Base-by-base conservation (phyloP, 1,140 invertebrate species). In the Drosophila kurseongensis region DNA sequence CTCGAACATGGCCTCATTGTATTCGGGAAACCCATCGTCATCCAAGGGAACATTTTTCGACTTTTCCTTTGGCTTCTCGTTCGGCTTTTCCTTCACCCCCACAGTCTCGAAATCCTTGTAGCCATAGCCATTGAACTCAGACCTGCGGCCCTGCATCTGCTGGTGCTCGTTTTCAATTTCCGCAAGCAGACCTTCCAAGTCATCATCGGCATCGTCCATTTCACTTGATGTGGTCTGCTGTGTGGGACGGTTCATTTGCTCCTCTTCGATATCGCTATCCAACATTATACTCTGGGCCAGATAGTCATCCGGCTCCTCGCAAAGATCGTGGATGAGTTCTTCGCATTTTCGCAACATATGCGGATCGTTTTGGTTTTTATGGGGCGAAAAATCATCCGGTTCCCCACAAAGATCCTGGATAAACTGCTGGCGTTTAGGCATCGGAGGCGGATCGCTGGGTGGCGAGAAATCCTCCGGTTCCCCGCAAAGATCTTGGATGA, bases 11-110 rank as follows among this genome's bases (percentile, higher is more conserved):
- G 66, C 74, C 8, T 84, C 67, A 72, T 92, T 84, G 36, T 92
- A 92, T 27, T 73, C 68, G 8, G 90, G 78, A 45, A 91, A 92
- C 0, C 91, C 91, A 67, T 92, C 91, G 14, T 91, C 90, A 55
- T 92, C 91, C 7, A 91, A 18, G 2, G 36, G 8, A 5, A 44
- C 32, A 10, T n/a, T 50, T 2, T 36, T n/a, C 6, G 55, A 1
- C 1, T n/a, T 42, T 12, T 38, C 9, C 4, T 7, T 14, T 10
- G 47, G 27, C 3, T 2, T 7, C 54, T 51, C 38, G 62, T 9
- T 67, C 23, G 27, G 56, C 18, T 45, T 60, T 13, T 29, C 50
- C 12, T 40, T 65, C 16, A 48, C 23, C 52, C 65, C 45, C 8
- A 50, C 32, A 45, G 56, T 16, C 58, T 41, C 48, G 13, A 71